phyloP scores from a whole-genome alignment of 2,113 vertebrate species.

The Greenwoodochromis staneri region DNA sequence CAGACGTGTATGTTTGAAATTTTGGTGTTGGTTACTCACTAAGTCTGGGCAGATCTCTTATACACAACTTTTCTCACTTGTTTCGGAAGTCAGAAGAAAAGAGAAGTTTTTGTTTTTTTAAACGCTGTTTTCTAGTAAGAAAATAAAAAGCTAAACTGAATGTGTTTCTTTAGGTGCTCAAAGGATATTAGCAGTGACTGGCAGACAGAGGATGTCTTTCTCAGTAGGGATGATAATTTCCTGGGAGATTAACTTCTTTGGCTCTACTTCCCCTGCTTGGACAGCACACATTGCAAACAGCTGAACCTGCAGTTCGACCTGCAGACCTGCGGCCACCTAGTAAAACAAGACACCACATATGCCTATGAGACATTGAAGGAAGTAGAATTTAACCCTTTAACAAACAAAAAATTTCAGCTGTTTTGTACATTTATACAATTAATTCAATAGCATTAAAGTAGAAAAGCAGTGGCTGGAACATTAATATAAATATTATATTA shows the following conservation, averaged over 20 bases:
- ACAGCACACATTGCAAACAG: conserved; percentile 71
- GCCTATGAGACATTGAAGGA: neutral
- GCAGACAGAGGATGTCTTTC: conserved; percentile 76
- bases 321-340: conserved; percentile 84
- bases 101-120: neutral
- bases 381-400: neutral
- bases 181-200: conserved; percentile 92
- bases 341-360: neutral
- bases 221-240: conserved; percentile 81
- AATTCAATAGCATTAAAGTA: neutral
- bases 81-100: neutral
- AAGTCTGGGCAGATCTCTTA: neutral
- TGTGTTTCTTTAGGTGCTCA: neutral
- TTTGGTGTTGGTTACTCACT: neutral
- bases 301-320: conserved; percentile 76
- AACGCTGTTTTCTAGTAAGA: neutral
- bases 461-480: neutral
- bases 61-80: neutral
- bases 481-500: neutral
- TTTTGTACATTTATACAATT: neutral
- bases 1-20: neutral
- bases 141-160: neutral
- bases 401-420: neutral
- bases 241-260: conserved; percentile 60
- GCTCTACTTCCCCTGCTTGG: conserved; percentile 33